A percentile compares a stretch with the other conserved stretches of the same genome.
phyloP scores from a whole-genome alignment of 2,797 vertebrate genomes.

The Characodon lateralis region DNA sequence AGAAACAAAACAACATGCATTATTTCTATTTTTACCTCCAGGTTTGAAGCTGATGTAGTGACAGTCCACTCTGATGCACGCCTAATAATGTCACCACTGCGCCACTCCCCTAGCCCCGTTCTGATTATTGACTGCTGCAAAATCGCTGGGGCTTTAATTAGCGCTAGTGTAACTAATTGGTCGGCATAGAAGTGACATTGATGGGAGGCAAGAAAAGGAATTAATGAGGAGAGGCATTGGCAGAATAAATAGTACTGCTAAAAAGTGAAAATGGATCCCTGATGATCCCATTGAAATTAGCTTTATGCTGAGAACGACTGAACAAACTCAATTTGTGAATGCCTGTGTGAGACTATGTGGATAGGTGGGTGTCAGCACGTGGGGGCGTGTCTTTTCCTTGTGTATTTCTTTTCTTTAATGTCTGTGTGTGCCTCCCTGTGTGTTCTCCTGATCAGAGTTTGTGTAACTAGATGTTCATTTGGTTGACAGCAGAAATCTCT shows the following conservation, averaged over 20 bases:
- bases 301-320: slow-evolving; percentile 30
- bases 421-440: slow-evolving; percentile 28
- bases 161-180: slow-evolving; percentile 75
- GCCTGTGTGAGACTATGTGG: slow-evolving; percentile 19
- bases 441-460: slow-evolving; percentile 57
- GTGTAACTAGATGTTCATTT: slow-evolving; percentile 73
- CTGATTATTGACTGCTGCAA: slow-evolving; percentile 75
- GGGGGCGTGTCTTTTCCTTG: slow-evolving; percentile 1
- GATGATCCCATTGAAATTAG: slow-evolving; percentile 29
- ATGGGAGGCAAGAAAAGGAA: slow-evolving; percentile 65
- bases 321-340: slow-evolving; percentile 20
- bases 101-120: slow-evolving; percentile 50
- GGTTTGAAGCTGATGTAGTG: slow-evolving; percentile 17
- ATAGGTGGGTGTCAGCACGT: slow-evolving; percentile 17
- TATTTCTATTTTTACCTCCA: not conserved
- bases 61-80: slow-evolving; percentile 37
- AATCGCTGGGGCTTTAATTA: slow-evolving; percentile 75
- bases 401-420: slow-evolving; percentile 6
- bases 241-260: slow-evolving; percentile 52
- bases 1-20: not conserved
- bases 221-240: slow-evolving; percentile 57
- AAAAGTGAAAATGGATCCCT: slow-evolving; percentile 47
- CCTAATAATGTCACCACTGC: slow-evolving; percentile 38
- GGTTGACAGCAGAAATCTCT: slow-evolving; percentile 74
- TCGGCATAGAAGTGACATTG: slow-evolving; percentile 69